Base-by-base conservation (phyloP, 2,113 vertebrate genomes). In the Shinisaurus crocodilurus region DNA sequence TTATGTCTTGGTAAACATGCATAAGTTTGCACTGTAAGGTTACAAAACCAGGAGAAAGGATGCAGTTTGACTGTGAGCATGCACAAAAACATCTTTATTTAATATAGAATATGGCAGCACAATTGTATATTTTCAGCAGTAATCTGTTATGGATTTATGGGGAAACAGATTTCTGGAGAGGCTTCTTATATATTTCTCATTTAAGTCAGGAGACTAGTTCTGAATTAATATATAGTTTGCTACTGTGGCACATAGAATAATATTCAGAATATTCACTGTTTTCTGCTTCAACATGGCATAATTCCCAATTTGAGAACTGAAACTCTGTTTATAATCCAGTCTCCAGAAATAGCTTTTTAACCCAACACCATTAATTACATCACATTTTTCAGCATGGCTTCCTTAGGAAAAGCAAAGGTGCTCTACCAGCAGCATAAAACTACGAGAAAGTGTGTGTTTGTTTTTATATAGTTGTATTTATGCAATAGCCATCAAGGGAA, bases 381-480 rank as follows among this genome's bases (percentile, higher is more conserved):
- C 2, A 75, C 13, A 86, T 69, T 84, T 89, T 16, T 60, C 45
- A 85, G 81, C 29, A 75, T 77, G 34, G n/a, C 88, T 86, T 92
- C 80, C 54, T 67, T 88, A 93, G 70, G 37, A 96, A 93, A 89
- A 48, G 0, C 23, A 85, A 69, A 75, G 8, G 60, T 86, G 84
- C 89, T 91, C 81, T 89, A 83, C 2, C 32, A 67, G 86, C 27
- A 57, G 1, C 87, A 40, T 12, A 86, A 92, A 95, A 90, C 9
- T 16, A 86, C 48, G 67, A 89, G 37, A 20, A 63, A 79, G 63
- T 34, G 88, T n/a, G n/a, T n/a, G n/a, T n/a, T n/a, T n/a, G n/a
- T 45, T 92, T 84, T 94, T 90, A 86, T 90, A 86, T 92, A 43
- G 29, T 80, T 86, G 74, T 82, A 70, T 91, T 93, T 93, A 76